Evolutionary conservation across 1,140 invertebrate species (phyloP), one percentile per base, ranked within the genome.

Genomic region (Varroa destructor): DNA sequence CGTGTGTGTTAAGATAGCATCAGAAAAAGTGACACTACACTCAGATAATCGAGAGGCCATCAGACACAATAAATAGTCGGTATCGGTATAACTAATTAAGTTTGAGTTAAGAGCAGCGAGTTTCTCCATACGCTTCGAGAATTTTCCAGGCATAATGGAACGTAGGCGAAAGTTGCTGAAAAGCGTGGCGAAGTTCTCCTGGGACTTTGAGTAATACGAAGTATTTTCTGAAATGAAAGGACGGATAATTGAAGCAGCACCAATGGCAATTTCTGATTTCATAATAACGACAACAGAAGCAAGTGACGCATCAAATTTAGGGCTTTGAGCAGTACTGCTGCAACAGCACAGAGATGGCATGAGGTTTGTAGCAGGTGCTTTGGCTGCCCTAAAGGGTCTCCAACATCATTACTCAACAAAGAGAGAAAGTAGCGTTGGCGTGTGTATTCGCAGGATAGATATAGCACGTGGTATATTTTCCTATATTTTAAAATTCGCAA

Each of bases 271-370:
- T 1, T 67, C 40, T 37, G 61, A 67, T 40, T 8, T 4, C 37
- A 40, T 14, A 2, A 14, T 40, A 67, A 10, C 40, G 37, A 67
- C 46, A 40, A 40, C 40, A n/a, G 61, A 36, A 40, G 61, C 61
- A 40, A 67, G 12, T 12, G 61, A 67, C 61, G 61, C 61, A 1
- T 67, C 61, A 37, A 40, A 67, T 67, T 12, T 67, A 5, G 61
- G 61, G 46, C 61, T 67, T 10, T 12, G 61, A 1, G 61, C 61
- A 8, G 46, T 46, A 40, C 37, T 67, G 37, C 37, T 67, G 3
- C 61, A 67, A 40, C 12, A 25, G 37, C 37, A 36, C 46, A 3
- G 2, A 3, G 61, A 67, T n/a, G 61, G 61, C 1, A 37, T 36
- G 46, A 40, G 36, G 2, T 37, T 37, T 1, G 37, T 67, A 46